Conservation (phyloP, 2,113 vertebrate genomes). For the Lepus europaeus region DNA sequence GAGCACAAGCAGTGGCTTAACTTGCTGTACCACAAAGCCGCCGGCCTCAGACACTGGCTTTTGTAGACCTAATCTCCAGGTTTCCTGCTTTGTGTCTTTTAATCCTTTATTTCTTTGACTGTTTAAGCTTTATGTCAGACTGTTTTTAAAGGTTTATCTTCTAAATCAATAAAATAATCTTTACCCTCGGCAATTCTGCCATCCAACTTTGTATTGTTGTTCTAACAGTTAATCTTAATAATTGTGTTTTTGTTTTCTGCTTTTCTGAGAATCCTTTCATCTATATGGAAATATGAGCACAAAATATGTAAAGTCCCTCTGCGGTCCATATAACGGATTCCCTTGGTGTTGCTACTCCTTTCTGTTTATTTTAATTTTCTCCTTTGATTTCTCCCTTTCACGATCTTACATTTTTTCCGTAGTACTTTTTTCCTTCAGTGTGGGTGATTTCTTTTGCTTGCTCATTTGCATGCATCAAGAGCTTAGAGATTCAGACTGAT, state of each 20-base stretch:
- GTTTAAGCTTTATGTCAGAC: background rate
- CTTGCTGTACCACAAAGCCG: too few species aligned
- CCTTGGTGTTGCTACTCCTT: background rate
- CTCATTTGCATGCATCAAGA: background rate
- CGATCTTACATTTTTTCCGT: background rate
- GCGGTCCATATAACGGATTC: background rate
- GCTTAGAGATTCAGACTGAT: background rate
- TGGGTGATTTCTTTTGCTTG: background rate
- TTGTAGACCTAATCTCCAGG: background rate
- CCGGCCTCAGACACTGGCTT: background rate
- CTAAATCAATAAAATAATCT: background rate
- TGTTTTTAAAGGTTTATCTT: background rate
- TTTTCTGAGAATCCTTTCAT: constrained; percentile 20
- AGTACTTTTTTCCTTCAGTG: background rate
- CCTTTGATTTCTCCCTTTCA: background rate
- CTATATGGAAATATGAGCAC: constrained; percentile 3
- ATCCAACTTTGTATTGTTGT: background rate
- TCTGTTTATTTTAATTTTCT: background rate
- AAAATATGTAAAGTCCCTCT: background rate
- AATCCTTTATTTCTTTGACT: background rate
- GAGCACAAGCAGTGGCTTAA: background rate
- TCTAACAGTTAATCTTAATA: constrained; percentile 1
- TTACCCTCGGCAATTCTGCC: background rate
- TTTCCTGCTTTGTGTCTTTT: background rate
- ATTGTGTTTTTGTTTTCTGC: background rate